A percentile compares a stretch with the other conserved stretches of the same genome.
Conservation (phyloP, 2,797 vertebrate genomes). For the Siniperca scherzeri region DNA sequence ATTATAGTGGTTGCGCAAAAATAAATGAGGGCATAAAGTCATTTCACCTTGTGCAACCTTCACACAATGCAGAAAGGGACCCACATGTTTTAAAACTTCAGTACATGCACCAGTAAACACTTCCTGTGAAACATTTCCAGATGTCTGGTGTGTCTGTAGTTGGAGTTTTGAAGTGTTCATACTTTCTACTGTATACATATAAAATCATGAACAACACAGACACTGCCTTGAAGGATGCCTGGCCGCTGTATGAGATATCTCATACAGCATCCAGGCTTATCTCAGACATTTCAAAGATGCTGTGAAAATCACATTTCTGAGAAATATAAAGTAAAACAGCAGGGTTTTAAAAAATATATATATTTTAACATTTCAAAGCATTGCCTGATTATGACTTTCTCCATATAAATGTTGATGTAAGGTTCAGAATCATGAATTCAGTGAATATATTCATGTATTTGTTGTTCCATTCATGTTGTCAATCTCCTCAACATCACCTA, state of each 20-base stretch:
- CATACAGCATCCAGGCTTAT: slow-evolving; percentile 8
- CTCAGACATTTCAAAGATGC: slow-evolving; percentile 18
- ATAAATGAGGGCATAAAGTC: slow-evolving; percentile 17
- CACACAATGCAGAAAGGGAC: slow-evolving; percentile 7
- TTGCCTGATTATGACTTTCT: slow-evolving; percentile 1
- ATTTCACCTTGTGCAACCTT: slow-evolving; percentile 28
- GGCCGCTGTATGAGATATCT: slow-evolving; percentile 17
- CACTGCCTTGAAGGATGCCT: slow-evolving; percentile 4
- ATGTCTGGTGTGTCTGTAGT: slow-evolving; percentile 1
- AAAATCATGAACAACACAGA: slow-evolving; percentile 10
- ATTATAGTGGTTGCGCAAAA: slow-evolving; percentile 17
- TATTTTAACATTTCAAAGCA: neutral
- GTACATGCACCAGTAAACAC: neutral
- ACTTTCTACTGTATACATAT: slow-evolving; percentile 6
- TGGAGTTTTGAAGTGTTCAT: neutral
- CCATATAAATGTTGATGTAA: neutral
- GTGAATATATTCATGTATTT: neutral
- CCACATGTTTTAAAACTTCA: neutral
- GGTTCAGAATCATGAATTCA: neutral
- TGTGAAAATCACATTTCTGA: slow-evolving; percentile 15
- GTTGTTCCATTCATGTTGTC: neutral
- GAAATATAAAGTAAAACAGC: neutral
- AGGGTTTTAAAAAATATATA: neutral
- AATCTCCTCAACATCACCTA: slow-evolving; percentile 9
- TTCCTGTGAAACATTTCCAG: slow-evolving; percentile 18